Base-by-base conservation (phyloP, 1,140 invertebrate species). In the Chlorops oryzae region DNA sequence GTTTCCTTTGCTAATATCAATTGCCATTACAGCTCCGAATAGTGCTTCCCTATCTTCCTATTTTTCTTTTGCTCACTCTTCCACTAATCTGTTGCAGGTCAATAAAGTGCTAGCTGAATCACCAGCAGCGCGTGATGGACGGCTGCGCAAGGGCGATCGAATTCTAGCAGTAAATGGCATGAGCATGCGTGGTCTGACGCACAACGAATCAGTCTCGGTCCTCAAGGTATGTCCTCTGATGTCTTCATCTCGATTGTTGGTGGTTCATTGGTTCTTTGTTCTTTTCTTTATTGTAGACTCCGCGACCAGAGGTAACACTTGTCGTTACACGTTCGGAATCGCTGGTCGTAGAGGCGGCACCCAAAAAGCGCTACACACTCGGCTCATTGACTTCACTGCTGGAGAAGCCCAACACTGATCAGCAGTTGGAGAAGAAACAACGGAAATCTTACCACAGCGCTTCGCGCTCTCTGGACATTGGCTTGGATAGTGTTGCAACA, bases 81-180 rank as follows among this genome's bases (percentile, higher is more conserved):
- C 9, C 28, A 32, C 28, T 9, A 32, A 10, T 32, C 28, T 12
- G 18, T 73, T 65, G 39, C 65, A 91, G 88, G 85, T 94, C 54
- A 87, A 93, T 68, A 86, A 90, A 72, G 88, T 93, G 39, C 75
- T 92, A 52, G 78, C 80, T 42, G 88, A 89, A 54, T 90, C 89
- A 55, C 80, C 90, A 48, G 90, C 91, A 9, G 86, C 90, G 59
- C 82, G 83, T 61, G 90, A 92, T 70, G 90, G 90, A 3, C 76
- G 84, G 43, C 78, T 93, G n/a, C 85, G 87, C 69, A 83, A 88
- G 63, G 91, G 92, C 13, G 90, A 92, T 62, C 81, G 89, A 61
- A 85, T 96, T 10, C 74, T 91, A 28, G 91, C 89, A 28, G 92
- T 94, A 55, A 95, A 96, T 72, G 88, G 88, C n/a, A 81, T 81